Evolutionary conservation across 2,888 invertebrate species (phyloP).

Genomic region (Drosophila merina): DNA sequence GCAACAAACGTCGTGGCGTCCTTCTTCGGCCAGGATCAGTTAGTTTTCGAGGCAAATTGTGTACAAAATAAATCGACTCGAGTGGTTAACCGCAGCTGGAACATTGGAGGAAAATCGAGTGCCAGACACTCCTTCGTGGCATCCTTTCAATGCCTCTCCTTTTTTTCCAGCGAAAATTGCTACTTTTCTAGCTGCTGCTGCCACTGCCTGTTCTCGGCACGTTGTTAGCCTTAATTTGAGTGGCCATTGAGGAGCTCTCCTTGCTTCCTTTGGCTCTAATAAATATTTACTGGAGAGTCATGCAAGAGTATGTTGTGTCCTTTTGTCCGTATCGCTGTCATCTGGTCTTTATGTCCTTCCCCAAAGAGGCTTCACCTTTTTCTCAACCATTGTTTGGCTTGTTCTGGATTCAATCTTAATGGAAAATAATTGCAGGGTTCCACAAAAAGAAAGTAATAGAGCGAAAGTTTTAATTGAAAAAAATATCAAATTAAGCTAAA

Average conservation of each 20-base stretch:
- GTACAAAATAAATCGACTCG: conserved; percentile 78
- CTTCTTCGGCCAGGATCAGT: conserved; percentile 20
- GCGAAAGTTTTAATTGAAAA: neutral
- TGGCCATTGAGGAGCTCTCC: conserved; percentile 69
- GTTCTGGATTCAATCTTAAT: conserved; percentile 52
- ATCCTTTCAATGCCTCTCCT: conserved; percentile 53
- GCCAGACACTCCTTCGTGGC: conserved; percentile 1
- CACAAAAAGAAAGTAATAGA: neutral
- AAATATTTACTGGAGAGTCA: conserved; percentile 72
- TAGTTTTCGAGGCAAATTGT: conserved; percentile 65
- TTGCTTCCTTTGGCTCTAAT: conserved; percentile 45
- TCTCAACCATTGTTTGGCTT: conserved; percentile 23
- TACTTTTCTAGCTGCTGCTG: conserved; percentile 59
- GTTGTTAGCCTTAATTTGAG: conserved; percentile 79
- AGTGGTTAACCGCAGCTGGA: conserved; percentile 70
- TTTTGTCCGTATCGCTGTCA: conserved; percentile 60
- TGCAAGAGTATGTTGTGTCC: conserved; percentile 43
- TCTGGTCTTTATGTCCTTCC: conserved; percentile 34
- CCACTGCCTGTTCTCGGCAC: conserved; percentile 38
- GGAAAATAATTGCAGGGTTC: conserved; percentile 64
- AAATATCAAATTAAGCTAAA: neutral
- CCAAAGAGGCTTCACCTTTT: conserved; percentile 4
- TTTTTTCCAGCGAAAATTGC: conserved; percentile 59
- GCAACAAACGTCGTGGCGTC: conserved; percentile 59
- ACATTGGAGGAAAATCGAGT: conserved; percentile 18